Base-by-base conservation (phyloP, 2,797 vertebrate genomes). In the Malacoraja senta region DNA sequence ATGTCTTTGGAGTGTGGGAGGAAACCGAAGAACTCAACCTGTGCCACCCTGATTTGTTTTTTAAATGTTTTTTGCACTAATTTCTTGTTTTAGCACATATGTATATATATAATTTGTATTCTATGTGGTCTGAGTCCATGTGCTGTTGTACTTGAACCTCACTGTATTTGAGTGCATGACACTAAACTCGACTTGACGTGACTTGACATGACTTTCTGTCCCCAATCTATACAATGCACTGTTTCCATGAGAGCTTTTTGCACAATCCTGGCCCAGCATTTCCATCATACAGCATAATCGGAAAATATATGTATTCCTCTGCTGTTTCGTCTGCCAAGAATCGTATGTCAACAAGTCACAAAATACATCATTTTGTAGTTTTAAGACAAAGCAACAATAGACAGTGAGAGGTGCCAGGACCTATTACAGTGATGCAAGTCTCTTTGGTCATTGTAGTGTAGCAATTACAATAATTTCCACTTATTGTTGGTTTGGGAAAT, bases 401-500 rank as follows among this genome's bases (percentile, higher is more conserved):
- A 65, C 63, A 63, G 83, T 86, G 53, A 86, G 24, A 61, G 29
- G 29, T 61, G 21, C 83, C 53, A 61, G 26, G 8, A 90, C 21
- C 35, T 35, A 38, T 21, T 68, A 38, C n/a, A 71, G 29, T 32
- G 63, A 90, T 32, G 61, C 15, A 71, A 90, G 15, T 90, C n/a
- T 90, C 29, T 32, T 68, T 90, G 15, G 29, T 21, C 63, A 19
- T 68, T 68, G 86, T n/a, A 90, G 61, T 68, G 7, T 68, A 19
- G 61, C 17, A 90, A 63, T 35, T 90, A n/a, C 63, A 65, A 68
- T 68, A 90, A 90, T 90, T 90, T 90, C 86, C 86, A 32, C 32
- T 90, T 90, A 90, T 90, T 65, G 63, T 35, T 90, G 80, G 44
- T 83, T 83, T 58, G 44, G 80, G 53, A 83, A 83, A 58, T 58